Conservation (phyloP, 2,888 invertebrate genomes). For the Acleris literana region DNA sequence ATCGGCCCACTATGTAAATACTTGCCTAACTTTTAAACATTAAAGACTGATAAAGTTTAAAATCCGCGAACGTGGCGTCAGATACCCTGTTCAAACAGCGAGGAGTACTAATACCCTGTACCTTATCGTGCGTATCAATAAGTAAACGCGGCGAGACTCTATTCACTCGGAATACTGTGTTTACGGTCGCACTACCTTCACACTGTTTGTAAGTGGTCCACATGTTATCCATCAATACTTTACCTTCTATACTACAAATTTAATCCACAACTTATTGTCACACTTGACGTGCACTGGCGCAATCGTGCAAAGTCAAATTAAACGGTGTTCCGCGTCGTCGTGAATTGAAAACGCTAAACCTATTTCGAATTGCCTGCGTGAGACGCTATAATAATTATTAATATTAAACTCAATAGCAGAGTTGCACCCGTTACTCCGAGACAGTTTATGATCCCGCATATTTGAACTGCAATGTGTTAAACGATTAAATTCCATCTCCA, state of each 20-base stretch:
- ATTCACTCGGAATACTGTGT: constrained; percentile 18
- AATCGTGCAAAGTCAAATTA: background rate
- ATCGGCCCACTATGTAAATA: constrained; percentile 28
- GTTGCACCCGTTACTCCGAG: background rate
- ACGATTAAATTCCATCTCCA: constrained; percentile 11
- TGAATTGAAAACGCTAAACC: too few species aligned
- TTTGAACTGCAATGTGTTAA: background rate
- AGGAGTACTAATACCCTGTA: constrained; percentile 50
- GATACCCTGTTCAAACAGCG: constrained; percentile 52
- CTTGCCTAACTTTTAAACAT: constrained; percentile 37
- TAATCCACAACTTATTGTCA: too few species aligned
- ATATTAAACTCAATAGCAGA: background rate
- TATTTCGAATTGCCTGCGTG: background rate
- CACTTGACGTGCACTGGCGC: too few species aligned
- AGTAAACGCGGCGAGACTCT: constrained; percentile 61
- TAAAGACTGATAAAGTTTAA: constrained; percentile 48
- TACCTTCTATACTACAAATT: background rate
- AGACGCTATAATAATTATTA: background rate
- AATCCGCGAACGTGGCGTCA: constrained; percentile 54
- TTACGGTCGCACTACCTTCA: constrained; percentile 21
- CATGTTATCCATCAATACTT: constrained; percentile 14
- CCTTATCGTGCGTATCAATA: constrained; percentile 67
- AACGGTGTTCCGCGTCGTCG: too few species aligned
- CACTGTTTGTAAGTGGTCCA: constrained; percentile 8
- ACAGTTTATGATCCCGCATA: too few species aligned